Evolutionary conservation across 2,888 invertebrate species (phyloP).

Genomic region (Eulithis testata): DNA sequence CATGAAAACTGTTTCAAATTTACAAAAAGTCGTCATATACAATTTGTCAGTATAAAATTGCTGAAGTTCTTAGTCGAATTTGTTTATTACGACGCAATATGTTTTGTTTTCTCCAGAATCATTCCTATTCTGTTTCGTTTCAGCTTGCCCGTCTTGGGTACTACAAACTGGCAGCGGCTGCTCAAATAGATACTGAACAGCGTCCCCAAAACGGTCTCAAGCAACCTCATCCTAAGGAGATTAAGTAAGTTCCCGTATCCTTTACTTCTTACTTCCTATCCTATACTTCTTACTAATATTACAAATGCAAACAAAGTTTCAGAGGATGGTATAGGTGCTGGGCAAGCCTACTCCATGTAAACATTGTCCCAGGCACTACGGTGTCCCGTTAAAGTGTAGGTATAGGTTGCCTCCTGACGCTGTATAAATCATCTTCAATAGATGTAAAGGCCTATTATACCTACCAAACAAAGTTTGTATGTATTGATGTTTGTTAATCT

Average conservation of each 20-base stretch:
- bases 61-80: conserved; percentile 1
- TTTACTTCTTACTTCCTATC: not conserved
- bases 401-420: no score
- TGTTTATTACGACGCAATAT: conserved; percentile 1
- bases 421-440: no score
- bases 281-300: no score
- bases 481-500: no score
- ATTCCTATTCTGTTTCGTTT: conserved; percentile 42
- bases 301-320: no score
- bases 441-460: no score
- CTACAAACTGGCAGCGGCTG: conserved; percentile 85
- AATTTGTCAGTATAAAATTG: not conserved
- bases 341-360: no score
- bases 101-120: not conserved
- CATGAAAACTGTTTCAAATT: not conserved
- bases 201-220: conserved; percentile 76
- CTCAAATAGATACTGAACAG: conserved; percentile 71
- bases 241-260: conserved; percentile 54
- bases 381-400: no score
- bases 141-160: conserved; percentile 87
- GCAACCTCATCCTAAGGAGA: conserved; percentile 70
- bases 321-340: no score
- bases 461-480: no score
- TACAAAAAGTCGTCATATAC: not conserved
- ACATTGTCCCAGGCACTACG: no score